Evolutionary conservation across 1,140 invertebrate species (phyloP).

Genomic region (Brachionus sp.): DNA sequence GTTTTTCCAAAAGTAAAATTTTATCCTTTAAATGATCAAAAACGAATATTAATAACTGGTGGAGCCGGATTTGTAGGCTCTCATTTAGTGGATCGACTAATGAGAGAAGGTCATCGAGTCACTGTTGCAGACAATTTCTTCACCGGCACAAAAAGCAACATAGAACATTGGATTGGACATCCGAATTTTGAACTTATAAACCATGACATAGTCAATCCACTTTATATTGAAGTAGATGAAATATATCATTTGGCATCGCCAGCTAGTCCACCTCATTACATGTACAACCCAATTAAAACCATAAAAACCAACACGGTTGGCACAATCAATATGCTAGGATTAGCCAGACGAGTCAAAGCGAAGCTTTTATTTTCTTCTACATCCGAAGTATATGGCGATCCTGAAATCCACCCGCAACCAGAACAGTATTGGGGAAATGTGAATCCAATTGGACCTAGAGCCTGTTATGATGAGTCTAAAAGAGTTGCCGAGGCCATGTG

Average conservation of each 20-base stretch:
- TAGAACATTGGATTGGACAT: constrained; percentile 98
- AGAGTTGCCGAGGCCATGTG: constrained; percentile 90
- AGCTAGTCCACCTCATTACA: constrained; percentile 97
- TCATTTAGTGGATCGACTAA: constrained; percentile 88
- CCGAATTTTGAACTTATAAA: constrained; percentile 98
- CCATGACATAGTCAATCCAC: constrained; percentile 95
- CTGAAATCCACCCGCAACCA: constrained; percentile 88
- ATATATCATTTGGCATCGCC: constrained; percentile 98
- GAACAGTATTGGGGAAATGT: constrained; percentile 90
- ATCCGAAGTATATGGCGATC: constrained; percentile 96
- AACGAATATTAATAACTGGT: constrained; percentile 87
- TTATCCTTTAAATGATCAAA: constrained; percentile 64
- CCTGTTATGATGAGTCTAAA: constrained; percentile 99
- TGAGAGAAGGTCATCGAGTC: constrained; percentile 94
- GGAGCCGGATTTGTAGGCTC: constrained; percentile 98
- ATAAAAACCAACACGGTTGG: constrained; percentile 98
- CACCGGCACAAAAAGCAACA: constrained; percentile 90
- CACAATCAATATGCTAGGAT: constrained; percentile 94
- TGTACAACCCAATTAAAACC: constrained; percentile 99
- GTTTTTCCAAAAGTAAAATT: constrained; percentile 43
- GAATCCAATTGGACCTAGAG: constrained; percentile 89
- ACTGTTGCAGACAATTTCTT: constrained; percentile 98
- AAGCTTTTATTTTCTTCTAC: constrained; percentile 92
- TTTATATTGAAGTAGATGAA: constrained; percentile 97
- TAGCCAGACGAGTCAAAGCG: constrained; percentile 88